Evolutionary conservation across 2,888 invertebrate genomes (phyloP).

Genomic region (Embidobia sp.): DNA sequence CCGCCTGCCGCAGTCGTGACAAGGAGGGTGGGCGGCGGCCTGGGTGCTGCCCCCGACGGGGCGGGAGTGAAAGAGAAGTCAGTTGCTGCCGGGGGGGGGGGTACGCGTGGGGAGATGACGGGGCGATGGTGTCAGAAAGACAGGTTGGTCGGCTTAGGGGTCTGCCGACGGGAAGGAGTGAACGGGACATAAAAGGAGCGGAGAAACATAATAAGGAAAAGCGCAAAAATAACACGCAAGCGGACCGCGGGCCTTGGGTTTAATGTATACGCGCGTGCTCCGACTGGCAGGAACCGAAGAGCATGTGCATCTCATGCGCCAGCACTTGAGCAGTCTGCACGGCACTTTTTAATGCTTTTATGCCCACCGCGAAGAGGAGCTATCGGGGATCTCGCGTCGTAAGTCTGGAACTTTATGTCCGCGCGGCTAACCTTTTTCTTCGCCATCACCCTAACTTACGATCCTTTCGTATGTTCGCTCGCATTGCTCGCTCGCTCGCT

Average conservation of each 20-base stretch:
- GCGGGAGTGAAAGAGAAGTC: slow-evolving; percentile 57
- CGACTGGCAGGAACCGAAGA: slow-evolving; percentile 42
- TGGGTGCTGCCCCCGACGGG: slow-evolving; percentile 21
- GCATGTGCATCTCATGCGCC: slow-evolving; percentile 69
- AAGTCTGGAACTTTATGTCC: slow-evolving; percentile 82
- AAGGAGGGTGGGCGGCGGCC: too few relatives aligned
- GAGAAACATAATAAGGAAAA: slow-evolving; percentile 52
- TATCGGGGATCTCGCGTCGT: slow-evolving; percentile 81
- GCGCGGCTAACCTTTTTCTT: slow-evolving; percentile 80
- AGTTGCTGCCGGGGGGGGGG: slow-evolving; percentile 64
- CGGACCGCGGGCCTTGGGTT: slow-evolving; percentile 23
- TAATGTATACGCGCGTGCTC: slow-evolving; percentile 45
- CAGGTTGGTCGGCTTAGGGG: slow-evolving; percentile 80
- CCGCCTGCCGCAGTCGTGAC: background rate
- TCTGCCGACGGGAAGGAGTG: slow-evolving; percentile 71
- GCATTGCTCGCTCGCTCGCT: slow-evolving; percentile 66
- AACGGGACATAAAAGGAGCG: slow-evolving; percentile 67
- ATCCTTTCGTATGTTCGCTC: slow-evolving; percentile 77
- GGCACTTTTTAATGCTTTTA: slow-evolving; percentile 77
- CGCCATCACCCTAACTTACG: slow-evolving; percentile 81
- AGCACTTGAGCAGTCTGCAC: slow-evolving; percentile 72
- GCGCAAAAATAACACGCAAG: slow-evolving; percentile 51
- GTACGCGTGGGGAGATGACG: slow-evolving; percentile 49
- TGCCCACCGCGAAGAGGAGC: slow-evolving; percentile 80
- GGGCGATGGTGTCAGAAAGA: slow-evolving; percentile 78